Percentiles rank a stretch among this genome's conserved stretches.
These are phyloP conservation scores for Gortyna flavago DNA, from an alignment of 2,888 invertebrate genomes.

Conservation along the genomic window DNA sequence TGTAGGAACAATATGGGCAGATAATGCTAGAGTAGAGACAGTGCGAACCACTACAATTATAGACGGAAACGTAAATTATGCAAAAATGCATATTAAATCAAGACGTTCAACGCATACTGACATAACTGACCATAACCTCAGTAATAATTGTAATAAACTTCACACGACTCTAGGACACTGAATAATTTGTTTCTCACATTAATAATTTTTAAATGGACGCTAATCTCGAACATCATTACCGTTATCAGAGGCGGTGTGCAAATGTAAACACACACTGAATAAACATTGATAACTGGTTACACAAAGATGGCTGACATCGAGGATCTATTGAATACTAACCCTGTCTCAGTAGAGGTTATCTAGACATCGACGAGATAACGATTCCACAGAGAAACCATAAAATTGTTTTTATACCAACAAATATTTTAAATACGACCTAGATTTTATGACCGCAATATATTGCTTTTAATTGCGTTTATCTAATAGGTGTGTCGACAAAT, in stretches of 20 bases:
- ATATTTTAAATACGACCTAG: slow-evolving; percentile 40
- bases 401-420: slow-evolving; percentile 47
- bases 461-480: slow-evolving; percentile 38
- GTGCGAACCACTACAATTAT: background rate
- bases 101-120: background rate
- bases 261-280: slow-evolving; percentile 82
- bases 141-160: slow-evolving; percentile 27
- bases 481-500: slow-evolving; percentile 44
- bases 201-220: slow-evolving; percentile 63
- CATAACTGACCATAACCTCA: background rate
- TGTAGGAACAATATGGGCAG: background rate
- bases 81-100: background rate
- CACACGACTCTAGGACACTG: slow-evolving; percentile 31
- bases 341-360: slow-evolving; percentile 63
- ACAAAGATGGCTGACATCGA: slow-evolving; percentile 79
- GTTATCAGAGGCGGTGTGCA: slow-evolving; percentile 72
- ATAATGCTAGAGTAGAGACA: background rate
- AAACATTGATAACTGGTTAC: slow-evolving; percentile 80
- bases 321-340: slow-evolving; percentile 63
- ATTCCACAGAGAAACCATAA: slow-evolving; percentile 41
- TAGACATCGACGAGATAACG: slow-evolving; percentile 60
- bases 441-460: slow-evolving; percentile 31
- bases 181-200: slow-evolving; percentile 53
- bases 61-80: background rate
- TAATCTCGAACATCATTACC: slow-evolving; percentile 71